Conservation (phyloP, 2,113 vertebrate genomes). For the Pomatorhinus ruficollis region DNA sequence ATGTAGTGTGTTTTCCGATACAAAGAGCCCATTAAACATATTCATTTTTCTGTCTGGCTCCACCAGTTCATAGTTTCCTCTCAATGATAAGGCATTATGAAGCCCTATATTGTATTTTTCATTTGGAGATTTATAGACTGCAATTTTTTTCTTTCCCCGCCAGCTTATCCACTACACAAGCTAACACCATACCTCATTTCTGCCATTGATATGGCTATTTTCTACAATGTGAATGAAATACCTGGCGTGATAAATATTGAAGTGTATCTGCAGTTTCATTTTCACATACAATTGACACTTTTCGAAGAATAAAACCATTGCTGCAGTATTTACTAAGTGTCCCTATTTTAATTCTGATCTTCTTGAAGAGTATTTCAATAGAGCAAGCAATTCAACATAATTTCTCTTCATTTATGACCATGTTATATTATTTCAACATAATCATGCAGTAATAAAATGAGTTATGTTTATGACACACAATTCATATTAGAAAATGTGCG, state of each 20-base stretch:
- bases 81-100: not conserved
- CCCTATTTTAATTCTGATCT: constrained; percentile 71
- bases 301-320: constrained; percentile 62
- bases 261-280: constrained; percentile 61
- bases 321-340: constrained; percentile 73
- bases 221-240: constrained; percentile 57
- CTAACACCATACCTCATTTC: constrained; percentile 71
- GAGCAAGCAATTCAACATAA: constrained; percentile 46
- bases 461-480: constrained; percentile 71
- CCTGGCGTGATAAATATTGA: constrained; percentile 71
- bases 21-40: constrained; percentile 6
- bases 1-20: not conserved
- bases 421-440: constrained; percentile 78
- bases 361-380: constrained; percentile 41
- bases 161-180: constrained; percentile 47
- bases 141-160: constrained; percentile 24
- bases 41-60: constrained; percentile 26
- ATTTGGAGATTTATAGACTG: constrained; percentile 50
- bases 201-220: constrained; percentile 66
- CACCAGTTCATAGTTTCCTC: constrained; percentile 1
- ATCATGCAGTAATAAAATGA: constrained; percentile 63
- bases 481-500: constrained; percentile 74
- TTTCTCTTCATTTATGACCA: constrained; percentile 74
- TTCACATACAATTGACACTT: constrained; percentile 66
- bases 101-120: constrained; percentile 53